These are phyloP conservation scores for Quadroppia sp. DNA, from an alignment of 2,888 invertebrate species.

Conservation along the genomic window DNA sequence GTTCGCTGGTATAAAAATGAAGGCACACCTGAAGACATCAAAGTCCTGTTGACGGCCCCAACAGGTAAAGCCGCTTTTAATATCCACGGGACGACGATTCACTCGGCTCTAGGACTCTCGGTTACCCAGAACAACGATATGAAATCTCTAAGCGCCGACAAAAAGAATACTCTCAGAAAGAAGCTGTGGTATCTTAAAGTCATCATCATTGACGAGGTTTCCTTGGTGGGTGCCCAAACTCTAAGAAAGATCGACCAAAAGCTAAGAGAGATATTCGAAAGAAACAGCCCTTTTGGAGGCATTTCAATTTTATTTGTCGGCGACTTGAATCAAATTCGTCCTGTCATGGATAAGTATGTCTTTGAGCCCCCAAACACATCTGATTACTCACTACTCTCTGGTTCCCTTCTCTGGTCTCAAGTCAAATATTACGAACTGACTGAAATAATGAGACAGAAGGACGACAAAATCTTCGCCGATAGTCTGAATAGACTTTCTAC, in stretches of 20 bases:
- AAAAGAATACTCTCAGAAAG: conserved; percentile 42
- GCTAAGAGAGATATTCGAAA: conserved; percentile 50
- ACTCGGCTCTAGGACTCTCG: conserved; percentile 47
- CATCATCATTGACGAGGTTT: conserved; percentile 49
- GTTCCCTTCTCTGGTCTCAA: not conserved
- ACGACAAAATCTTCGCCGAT: not conserved
- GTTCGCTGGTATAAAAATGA: not conserved
- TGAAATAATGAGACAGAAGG: not conserved
- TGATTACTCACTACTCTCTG: not conserved
- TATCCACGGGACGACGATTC: conserved; percentile 49
- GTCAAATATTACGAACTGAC: conserved; percentile 39
- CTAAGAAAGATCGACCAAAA: conserved; percentile 49
- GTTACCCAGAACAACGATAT: not conserved
- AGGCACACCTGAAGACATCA: not conserved
- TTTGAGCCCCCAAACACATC: not conserved
- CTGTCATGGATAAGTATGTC: conserved; percentile 28
- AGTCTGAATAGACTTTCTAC: not conserved
- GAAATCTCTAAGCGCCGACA: not conserved
- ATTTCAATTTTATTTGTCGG: conserved; percentile 51
- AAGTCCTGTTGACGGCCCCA: conserved; percentile 45
- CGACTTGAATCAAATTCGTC: conserved; percentile 47
- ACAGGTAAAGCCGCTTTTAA: conserved; percentile 50
- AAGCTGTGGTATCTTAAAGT: conserved; percentile 42
- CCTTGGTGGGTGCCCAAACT: conserved; percentile 47
- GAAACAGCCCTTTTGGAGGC: conserved; percentile 50